A percentile compares a stretch with the other conserved stretches of the same genome.
Evolutionary conservation across 1,140 invertebrate genomes (phyloP).

Genomic region (Episyrphus balteatus): DNA sequence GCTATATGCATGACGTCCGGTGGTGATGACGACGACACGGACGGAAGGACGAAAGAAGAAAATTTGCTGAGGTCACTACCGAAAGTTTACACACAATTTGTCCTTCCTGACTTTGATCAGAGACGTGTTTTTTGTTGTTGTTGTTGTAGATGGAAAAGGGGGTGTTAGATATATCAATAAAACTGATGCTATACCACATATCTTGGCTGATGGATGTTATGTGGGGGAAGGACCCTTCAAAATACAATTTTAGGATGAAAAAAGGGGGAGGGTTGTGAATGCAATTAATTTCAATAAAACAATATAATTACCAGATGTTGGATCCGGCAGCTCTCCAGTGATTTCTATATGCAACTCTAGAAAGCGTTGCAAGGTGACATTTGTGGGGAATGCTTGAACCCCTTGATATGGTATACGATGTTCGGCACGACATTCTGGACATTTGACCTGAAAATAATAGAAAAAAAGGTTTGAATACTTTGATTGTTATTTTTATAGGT

Average conservation of each 20-base stretch:
- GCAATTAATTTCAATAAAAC: background rate
- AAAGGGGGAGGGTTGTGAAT: too few species aligned
- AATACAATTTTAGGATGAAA: background rate
- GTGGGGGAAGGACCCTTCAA: too few species aligned
- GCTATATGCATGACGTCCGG: too few species aligned
- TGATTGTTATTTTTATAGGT: constrained; percentile 8
- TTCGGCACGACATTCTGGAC: constrained; percentile 96
- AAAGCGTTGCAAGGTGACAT: constrained; percentile 90
- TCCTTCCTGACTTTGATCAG: background rate
- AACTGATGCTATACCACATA: too few species aligned
- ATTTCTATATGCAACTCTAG: constrained; percentile 91
- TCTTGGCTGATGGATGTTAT: too few species aligned
- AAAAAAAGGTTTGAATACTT: constrained; percentile 11
- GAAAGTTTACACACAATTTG: too few species aligned
- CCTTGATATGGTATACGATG: constrained; percentile 95
- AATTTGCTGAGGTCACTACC: too few species aligned
- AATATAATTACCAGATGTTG: constrained; percentile 51
- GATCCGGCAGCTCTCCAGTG: constrained; percentile 80
- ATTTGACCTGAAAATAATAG: constrained; percentile 67
- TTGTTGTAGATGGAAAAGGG: background rate
- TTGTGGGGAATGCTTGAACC: constrained; percentile 89
- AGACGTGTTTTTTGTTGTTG: background rate
- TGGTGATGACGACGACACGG: too few species aligned
- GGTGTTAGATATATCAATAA: too few species aligned
- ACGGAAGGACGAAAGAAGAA: too few species aligned